Percentiles rank a stretch among this genome's conserved stretches.
phyloP scores from a whole-genome alignment of 23 tunicate species.

The Clavelina lepadiformis region DNA sequence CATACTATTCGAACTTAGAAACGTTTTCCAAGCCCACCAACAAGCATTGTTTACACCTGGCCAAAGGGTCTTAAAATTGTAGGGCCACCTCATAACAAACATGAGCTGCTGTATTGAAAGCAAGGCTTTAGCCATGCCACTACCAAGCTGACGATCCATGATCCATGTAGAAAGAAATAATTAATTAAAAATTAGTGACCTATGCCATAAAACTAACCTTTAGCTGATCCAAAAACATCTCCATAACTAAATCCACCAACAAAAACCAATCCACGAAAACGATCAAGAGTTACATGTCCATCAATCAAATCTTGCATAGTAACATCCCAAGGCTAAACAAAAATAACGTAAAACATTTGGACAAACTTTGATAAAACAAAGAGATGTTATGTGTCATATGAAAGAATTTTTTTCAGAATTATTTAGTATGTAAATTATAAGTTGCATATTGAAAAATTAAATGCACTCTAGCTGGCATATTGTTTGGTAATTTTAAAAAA shows the following conservation, averaged over 20 bases:
- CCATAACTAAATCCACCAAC: slow-evolving; percentile 94
- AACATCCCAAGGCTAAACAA: slow-evolving; percentile 58
- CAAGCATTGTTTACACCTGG: no score
- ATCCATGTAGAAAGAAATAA: no score
- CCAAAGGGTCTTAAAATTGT: no score
- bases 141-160: no score
- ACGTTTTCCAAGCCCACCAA: no score
- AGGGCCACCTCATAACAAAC: no score
- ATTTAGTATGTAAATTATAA: neutral
- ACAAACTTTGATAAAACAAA: neutral
- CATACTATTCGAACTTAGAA: no score
- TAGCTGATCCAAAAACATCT: slow-evolving; percentile 88
- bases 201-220: no score
- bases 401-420: neutral
- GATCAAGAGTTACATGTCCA: slow-evolving; percentile 43
- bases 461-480: neutral
- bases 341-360: no score
- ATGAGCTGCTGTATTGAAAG: no score
- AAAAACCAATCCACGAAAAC: slow-evolving; percentile 74
- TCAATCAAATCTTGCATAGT: slow-evolving; percentile 78
- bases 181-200: no score
- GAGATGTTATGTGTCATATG: neutral
- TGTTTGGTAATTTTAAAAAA: neutral
- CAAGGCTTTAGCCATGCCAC: no score
- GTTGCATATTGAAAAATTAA: neutral